Base-by-base conservation (phyloP, 2,113 vertebrate species). In the Ceyx melanurus region DNA sequence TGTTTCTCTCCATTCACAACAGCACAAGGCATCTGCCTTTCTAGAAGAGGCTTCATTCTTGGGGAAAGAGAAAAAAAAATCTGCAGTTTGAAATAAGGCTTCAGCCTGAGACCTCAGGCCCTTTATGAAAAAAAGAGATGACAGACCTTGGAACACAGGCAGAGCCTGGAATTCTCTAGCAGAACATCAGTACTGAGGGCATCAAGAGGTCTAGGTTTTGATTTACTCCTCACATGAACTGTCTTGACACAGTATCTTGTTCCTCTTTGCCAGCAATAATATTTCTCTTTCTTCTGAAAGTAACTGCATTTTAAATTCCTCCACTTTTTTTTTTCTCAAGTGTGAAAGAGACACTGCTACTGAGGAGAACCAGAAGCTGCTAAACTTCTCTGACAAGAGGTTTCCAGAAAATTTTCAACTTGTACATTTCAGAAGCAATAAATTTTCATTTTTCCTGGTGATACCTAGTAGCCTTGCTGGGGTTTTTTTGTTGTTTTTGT, bases 141-240 rank as follows among this genome's bases (percentile, higher is more conserved):
- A 62, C 0, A 60, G 60, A 82, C 19, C 17, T 72, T 58, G 35
- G 35, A 86, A 73, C 2, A 3, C 61, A 66, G 20, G 57, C 48
- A 73, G 23, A 62, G 5, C 17, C 31, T 35, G 42, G 43, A 76
- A 77, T 68, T 86, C 33, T 73, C 51, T 46, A 57, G 23, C 40
- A 61, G 28, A 35, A 16, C 61, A 80, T 16, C 1, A 3, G 61
- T 29, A 56, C 4, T 0, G 3, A 65, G 21, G n/a, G 29, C 20
- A 26, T 31, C 17, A 56, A 43, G 46, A 42, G 42, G 20, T 82
- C 82, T 43, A 86, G n/a, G 62, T 75, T 85, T 91, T 3, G 5
- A 35, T 56, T 91, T 84, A 88, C 42, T 60, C 28, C n/a, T 76
- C 53, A 60, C 5, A 15, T 40, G 40, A 80, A 75, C 45, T 19